Evolutionary conservation across 2,888 invertebrate species (phyloP), one percentile per base, ranked within the genome.

Genomic region (Salticus scenicus): DNA sequence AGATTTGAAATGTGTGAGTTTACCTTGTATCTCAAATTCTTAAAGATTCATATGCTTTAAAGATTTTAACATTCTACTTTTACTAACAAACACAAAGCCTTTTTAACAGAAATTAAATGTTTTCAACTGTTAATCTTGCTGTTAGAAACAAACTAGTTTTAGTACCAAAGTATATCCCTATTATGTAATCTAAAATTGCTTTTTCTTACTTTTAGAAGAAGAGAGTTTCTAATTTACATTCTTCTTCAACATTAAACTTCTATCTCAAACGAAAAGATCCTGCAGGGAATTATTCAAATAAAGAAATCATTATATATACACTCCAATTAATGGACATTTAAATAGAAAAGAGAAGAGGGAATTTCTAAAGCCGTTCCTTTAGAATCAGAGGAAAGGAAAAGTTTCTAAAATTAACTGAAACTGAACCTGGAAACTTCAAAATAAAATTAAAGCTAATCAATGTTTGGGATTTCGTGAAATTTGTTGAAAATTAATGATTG

Each of bases 401-500:
- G 7, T 47, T 47, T 17, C 42, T 47, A 17, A 17, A 37, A 37
- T 37, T 37, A 37, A 47, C 2, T 12, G n/a, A 17, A 14, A 47
- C 1, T 17, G 42, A 47, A 47, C 42, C 17, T 47, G n/a, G 42
- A 17, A 37, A 47, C 42, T 47, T 47, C 42, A 47, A 47, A 47
- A 47, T 17, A 47, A 47, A 47, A 47, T 47, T 47, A 47, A 47
- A 17, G 42, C 42, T 47, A 47, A 47, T 47, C 42, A 47, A 47
- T 47, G 42, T 47, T 47, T 47, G 42, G 42, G 42, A 47, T 47
- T 47, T 47, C 42, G 42, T 14, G 42, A 47, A 47, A 47, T 47
- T 37, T 47, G 42, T 47, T 47, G 42, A 47, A 47, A 47, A 47
- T 47, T 47, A 47, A 47, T 47, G 7, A 47, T 47, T 17, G 17